Conservation (phyloP, 1,140 invertebrate genomes). For the Ditylenchus dipsaci region DNA sequence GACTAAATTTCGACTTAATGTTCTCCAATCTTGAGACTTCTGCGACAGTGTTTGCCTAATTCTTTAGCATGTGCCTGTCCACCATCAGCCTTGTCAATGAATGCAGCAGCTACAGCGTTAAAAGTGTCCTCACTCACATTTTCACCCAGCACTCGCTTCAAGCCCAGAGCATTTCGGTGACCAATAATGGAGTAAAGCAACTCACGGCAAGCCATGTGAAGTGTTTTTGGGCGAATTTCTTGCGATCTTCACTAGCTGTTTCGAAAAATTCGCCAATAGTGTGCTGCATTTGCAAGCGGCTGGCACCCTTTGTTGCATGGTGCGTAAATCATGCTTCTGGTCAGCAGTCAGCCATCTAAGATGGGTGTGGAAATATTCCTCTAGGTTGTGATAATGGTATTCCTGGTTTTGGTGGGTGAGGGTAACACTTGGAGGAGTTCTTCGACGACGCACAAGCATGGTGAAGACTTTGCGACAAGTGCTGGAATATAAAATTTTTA, state of each 20-base stretch:
- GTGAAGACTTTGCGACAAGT: constrained; percentile 13
- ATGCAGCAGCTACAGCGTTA: not conserved
- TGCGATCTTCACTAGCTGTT: not conserved
- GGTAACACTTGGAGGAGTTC: not conserved
- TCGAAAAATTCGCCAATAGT: not conserved
- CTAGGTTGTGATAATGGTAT: constrained; percentile 21
- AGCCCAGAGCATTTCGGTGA: not conserved
- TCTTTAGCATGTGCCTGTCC: not conserved
- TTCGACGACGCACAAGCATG: not conserved
- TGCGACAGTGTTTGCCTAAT: not conserved
- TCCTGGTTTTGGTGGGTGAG: not conserved
- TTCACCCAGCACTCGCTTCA: not conserved
- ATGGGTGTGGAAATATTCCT: constrained; percentile 42
- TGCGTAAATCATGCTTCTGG: constrained; percentile 20
- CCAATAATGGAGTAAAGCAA: not conserved
- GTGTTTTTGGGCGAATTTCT: not conserved
- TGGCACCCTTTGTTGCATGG: not conserved
- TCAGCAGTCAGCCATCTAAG: constrained; percentile 38
- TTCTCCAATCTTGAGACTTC: not conserved
- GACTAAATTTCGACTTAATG: too few species aligned
- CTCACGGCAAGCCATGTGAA: not conserved
- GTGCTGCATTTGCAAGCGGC: not conserved
- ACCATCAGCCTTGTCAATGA: not conserved
- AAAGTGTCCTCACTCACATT: not conserved
- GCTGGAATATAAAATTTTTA: too few species aligned